phyloP scores from a whole-genome alignment of 2,797 vertebrate species.

The Oryzias sinensis region DNA sequence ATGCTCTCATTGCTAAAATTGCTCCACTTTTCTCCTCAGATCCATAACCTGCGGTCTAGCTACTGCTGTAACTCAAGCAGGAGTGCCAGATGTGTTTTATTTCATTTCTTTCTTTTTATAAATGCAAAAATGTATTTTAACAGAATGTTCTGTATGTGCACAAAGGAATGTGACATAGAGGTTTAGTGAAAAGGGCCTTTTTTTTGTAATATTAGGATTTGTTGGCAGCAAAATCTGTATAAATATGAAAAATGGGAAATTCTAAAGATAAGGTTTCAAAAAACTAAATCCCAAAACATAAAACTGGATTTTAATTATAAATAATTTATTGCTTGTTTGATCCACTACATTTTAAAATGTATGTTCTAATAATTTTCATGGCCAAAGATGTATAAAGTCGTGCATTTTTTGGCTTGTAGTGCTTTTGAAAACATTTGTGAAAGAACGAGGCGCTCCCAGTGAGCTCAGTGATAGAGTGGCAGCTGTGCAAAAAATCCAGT shows the following conservation, averaged over 20 bases:
- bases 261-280: slow-evolving; percentile 26
- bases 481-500: no score
- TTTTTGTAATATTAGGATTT: slow-evolving; percentile 36
- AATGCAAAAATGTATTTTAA: slow-evolving; percentile 35
- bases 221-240: slow-evolving; percentile 33
- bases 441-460: no score
- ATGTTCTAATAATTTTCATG: no score
- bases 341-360: no score
- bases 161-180: slow-evolving; percentile 9
- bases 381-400: no score
- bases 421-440: no score
- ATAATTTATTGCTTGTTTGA: no score
- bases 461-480: no score
- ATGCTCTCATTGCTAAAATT: slow-evolving; percentile 53
- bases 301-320: slow-evolving; percentile 2
- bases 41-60: slow-evolving; percentile 26
- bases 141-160: slow-evolving; percentile 35
- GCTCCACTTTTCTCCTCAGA: slow-evolving; percentile 55
- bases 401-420: no score
- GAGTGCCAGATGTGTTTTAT: slow-evolving; percentile 36
- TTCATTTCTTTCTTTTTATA: slow-evolving; percentile 21
- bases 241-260: slow-evolving; percentile 29
- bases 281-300: slow-evolving; percentile 14
- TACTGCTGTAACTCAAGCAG: slow-evolving; percentile 31
- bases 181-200: slow-evolving; percentile 23